A percentile compares a stretch with the other conserved stretches of the same genome.
phyloP scores from a whole-genome alignment of 2,797 vertebrate genomes.

The Cuniculus paca region DNA sequence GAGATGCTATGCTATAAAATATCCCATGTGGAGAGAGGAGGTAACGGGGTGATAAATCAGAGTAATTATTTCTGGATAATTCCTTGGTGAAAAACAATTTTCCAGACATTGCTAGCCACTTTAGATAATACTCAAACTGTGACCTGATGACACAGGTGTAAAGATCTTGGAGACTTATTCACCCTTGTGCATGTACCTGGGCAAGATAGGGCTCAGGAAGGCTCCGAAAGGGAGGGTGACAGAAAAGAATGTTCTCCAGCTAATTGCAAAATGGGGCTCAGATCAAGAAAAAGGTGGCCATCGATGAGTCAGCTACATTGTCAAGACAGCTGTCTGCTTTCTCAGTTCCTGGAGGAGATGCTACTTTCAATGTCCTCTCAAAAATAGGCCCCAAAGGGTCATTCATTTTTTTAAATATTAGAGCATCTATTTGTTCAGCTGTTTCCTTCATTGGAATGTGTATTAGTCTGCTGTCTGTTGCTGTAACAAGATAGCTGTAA shows the following conservation, averaged over 20 bases:
- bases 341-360: rapidly evolving
- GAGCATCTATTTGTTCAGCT: not conserved
- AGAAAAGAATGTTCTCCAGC: not conserved
- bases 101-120: not conserved
- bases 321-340: not conserved
- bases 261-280: not conserved
- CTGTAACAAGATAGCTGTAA: not conserved
- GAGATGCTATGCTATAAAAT: not conserved
- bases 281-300: not conserved
- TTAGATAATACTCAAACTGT: not conserved
- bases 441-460: not conserved
- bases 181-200: not conserved
- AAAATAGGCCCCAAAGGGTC: not conserved
- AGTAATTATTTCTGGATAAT: not conserved
- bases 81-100: not conserved
- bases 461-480: not conserved
- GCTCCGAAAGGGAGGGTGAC: not conserved
- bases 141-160: not conserved
- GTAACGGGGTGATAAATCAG: not conserved
- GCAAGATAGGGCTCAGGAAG: not conserved
- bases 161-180: not conserved
- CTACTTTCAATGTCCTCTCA: not conserved
- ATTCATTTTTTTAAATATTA: not conserved
- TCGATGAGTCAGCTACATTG: rapidly evolving
- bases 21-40: not conserved